These are phyloP conservation scores for Platycheirus rosarum DNA, from an alignment of 2,888 invertebrate genomes.

Conservation along the genomic window DNA sequence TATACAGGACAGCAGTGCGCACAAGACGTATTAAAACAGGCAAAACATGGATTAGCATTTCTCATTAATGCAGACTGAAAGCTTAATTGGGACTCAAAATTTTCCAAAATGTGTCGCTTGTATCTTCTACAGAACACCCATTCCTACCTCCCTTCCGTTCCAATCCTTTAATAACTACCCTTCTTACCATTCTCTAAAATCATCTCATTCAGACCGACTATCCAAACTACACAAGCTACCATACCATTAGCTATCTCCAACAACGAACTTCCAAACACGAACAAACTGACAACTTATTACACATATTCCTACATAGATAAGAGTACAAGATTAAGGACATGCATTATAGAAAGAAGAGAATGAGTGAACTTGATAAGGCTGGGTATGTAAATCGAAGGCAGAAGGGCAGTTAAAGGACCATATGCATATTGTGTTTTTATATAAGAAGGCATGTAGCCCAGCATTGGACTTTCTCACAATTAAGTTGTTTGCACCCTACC, in stretches of 20 bases:
- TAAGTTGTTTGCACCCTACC: conserved; percentile 63
- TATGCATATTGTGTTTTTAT: conserved; percentile 67
- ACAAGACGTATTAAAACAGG: conserved; percentile 74
- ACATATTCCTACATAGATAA: conserved; percentile 1
- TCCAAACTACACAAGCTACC: conserved; percentile 19
- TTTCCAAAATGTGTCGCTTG: conserved; percentile 72
- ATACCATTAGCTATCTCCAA: conserved; percentile 35
- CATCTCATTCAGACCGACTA: conserved; percentile 31
- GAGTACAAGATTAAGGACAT: conserved; percentile 70
- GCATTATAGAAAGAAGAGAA: conserved; percentile 28
- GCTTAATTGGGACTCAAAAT: conserved; percentile 76
- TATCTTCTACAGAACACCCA: conserved; percentile 16
- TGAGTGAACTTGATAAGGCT: conserved; percentile 4
- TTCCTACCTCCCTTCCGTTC: neutral
- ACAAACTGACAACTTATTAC: conserved; percentile 69
- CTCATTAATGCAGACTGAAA: conserved; percentile 77
- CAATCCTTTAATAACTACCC: neutral
- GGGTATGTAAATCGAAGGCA: conserved; percentile 32
- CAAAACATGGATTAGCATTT: conserved; percentile 77
- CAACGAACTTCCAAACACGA: conserved; percentile 65
- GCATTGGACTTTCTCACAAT: conserved; percentile 62
- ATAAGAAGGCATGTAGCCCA: conserved; percentile 9
- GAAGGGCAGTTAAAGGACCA: conserved; percentile 39
- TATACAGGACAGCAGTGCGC: conserved; percentile 62
- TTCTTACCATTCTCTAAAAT: conserved; percentile 27